Conservation (phyloP, 2,113 vertebrate species). For the Strix uralensis region DNA sequence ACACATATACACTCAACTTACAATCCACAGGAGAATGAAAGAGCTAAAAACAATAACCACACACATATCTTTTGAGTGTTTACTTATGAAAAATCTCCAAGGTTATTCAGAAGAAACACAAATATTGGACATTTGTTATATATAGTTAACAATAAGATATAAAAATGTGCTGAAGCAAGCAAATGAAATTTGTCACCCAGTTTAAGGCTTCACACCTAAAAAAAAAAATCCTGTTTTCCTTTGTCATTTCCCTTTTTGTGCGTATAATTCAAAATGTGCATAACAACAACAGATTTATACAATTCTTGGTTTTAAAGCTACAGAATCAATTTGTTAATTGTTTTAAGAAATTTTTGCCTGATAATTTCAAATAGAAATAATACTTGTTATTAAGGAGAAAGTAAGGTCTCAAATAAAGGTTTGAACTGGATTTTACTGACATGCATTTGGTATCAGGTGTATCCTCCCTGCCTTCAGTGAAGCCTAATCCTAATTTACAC, state of each 20-base stretch:
- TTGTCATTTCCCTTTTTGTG: not conserved
- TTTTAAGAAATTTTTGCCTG: not conserved
- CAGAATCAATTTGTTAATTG: not conserved
- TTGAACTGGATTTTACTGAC: not conserved
- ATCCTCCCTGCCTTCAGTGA: not conserved
- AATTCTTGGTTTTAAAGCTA: not conserved
- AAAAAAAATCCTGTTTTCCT: not conserved
- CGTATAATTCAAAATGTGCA: not conserved
- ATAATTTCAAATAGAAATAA: not conserved
- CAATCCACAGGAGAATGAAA: not conserved
- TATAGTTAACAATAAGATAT: not conserved
- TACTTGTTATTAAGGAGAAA: not conserved
- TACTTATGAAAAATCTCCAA: not conserved
- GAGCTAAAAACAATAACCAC: not conserved
- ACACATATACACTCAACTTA: not conserved
- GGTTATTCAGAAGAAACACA: not conserved
- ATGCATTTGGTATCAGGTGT: fast-evolving
- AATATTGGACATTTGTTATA: not conserved
- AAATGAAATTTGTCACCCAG: not conserved
- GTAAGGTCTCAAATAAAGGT: not conserved
- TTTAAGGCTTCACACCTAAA: not conserved
- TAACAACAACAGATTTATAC: not conserved
- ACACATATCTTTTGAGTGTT: not conserved
- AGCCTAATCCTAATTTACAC: not conserved
- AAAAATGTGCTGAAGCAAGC: not conserved